Conservation (phyloP, 2,113 vertebrate genomes). For the Serinus canaria region DNA sequence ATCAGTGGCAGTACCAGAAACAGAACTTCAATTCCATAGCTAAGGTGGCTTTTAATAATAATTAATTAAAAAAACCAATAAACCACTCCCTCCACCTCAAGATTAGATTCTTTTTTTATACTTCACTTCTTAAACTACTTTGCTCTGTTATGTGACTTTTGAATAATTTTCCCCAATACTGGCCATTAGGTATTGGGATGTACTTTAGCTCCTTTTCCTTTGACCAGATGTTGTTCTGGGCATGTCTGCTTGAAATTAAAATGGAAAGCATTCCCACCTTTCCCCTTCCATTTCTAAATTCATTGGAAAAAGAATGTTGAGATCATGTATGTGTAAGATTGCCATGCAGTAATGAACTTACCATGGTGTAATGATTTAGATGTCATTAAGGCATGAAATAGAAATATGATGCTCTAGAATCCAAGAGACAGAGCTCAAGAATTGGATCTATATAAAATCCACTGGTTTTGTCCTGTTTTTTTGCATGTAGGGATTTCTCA, state of each 20-base stretch:
- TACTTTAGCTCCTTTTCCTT: not conserved
- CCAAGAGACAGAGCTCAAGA: not conserved
- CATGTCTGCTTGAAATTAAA: not conserved
- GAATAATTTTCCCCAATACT: not conserved
- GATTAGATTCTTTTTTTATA: not conserved
- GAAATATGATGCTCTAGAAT: not conserved
- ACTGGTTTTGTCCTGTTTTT: not conserved
- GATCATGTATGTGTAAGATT: not conserved
- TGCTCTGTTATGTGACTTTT: not conserved
- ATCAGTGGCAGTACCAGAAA: not conserved
- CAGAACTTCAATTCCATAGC: not conserved
- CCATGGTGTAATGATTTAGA: not conserved
- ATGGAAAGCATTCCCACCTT: not conserved
- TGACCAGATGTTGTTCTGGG: not conserved
- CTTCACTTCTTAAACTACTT: not conserved
- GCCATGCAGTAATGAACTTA: not conserved
- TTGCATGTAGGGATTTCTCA: not conserved
- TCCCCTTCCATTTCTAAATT: not conserved
- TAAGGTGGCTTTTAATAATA: not conserved
- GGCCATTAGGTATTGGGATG: not conserved
- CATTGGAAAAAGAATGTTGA: not conserved
- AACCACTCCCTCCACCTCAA: rapidly evolving
- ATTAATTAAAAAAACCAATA: not conserved
- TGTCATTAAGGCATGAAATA: conserved; percentile 13
- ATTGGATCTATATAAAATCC: not conserved